Evolutionary conservation across 2,113 vertebrate species (phyloP).

Genomic region (Sula dactylatra): DNA sequence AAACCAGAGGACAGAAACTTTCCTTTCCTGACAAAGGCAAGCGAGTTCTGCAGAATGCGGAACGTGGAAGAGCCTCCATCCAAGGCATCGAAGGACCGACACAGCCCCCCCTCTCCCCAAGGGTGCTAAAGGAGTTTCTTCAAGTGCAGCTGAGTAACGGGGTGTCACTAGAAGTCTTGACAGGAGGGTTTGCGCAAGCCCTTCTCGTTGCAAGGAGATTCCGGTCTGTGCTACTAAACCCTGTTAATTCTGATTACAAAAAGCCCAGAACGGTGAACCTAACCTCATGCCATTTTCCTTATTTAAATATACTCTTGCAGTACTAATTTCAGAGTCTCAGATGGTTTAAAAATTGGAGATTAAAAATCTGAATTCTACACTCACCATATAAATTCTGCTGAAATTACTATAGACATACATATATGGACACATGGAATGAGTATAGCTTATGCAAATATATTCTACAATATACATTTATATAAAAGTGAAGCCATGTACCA

Average conservation of each 20-base stretch:
- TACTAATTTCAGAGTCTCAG: background rate
- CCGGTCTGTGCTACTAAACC: background rate
- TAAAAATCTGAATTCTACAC: background rate
- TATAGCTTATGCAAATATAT: background rate
- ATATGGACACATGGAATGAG: background rate
- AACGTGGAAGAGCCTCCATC: background rate
- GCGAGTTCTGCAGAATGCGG: background rate
- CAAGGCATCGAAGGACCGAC: rapidly evolving
- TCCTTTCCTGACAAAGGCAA: background rate
- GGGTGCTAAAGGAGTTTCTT: background rate
- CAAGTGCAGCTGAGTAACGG: background rate
- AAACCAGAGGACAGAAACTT: background rate
- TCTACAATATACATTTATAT: background rate
- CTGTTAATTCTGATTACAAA: background rate
- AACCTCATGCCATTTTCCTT: background rate
- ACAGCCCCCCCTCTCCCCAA: background rate
- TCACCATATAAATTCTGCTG: background rate
- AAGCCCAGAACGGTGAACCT: background rate
- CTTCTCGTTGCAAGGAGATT: background rate
- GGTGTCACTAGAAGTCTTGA: background rate
- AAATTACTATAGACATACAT: background rate
- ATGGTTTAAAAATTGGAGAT: background rate
- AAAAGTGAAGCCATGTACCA: background rate
- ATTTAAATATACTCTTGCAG: background rate
- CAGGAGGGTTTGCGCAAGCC: background rate